Conservation (phyloP, 2,888 invertebrate species). For the Camptogramma bilineatum region DNA sequence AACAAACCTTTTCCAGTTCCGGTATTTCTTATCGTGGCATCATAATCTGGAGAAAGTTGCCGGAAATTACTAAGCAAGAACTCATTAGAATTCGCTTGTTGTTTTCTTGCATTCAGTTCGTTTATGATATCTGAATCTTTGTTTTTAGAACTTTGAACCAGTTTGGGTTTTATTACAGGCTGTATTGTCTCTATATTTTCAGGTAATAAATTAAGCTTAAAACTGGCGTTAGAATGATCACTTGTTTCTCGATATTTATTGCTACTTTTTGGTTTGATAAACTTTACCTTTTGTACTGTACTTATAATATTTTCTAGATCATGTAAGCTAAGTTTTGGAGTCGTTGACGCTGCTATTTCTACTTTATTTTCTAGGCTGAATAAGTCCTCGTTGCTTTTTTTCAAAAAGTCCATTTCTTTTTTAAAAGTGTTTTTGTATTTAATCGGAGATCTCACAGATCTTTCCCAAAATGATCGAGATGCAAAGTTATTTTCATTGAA, state of each 20-base stretch:
- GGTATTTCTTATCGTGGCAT: slow-evolving; percentile 13
- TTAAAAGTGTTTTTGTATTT: slow-evolving; percentile 46
- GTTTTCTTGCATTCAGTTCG: slow-evolving; percentile 15
- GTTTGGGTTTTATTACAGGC: slow-evolving; percentile 4
- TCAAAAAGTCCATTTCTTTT: slow-evolving; percentile 50
- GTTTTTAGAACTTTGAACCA: slow-evolving; percentile 7
- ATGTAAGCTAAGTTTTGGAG: slow-evolving; percentile 57
- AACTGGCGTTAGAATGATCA: slow-evolving; percentile 46
- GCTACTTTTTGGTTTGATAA: slow-evolving; percentile 37
- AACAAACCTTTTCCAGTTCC: slow-evolving; percentile 6
- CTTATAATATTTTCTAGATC: slow-evolving; percentile 74
- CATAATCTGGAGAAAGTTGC: slow-evolving; percentile 21
- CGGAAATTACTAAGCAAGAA: slow-evolving; percentile 25
- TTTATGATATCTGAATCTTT: slow-evolving; percentile 10
- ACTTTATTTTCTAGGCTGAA: slow-evolving; percentile 72
- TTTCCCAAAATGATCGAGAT: slow-evolving; percentile 73
- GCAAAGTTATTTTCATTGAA: slow-evolving; percentile 59
- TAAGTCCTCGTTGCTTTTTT: slow-evolving; percentile 64
- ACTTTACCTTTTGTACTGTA: slow-evolving; percentile 52
- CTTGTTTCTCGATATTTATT: slow-evolving; percentile 4
- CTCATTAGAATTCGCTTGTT: slow-evolving; percentile 17
- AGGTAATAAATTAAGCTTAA: slow-evolving; percentile 65
- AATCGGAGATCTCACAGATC: slow-evolving; percentile 71
- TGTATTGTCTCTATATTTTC: slow-evolving; percentile 25
- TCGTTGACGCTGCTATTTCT: slow-evolving; percentile 59